Evolutionary conservation across 2,113 vertebrate genomes (phyloP).

Genomic region (Eubucco bourcierii): DNA sequence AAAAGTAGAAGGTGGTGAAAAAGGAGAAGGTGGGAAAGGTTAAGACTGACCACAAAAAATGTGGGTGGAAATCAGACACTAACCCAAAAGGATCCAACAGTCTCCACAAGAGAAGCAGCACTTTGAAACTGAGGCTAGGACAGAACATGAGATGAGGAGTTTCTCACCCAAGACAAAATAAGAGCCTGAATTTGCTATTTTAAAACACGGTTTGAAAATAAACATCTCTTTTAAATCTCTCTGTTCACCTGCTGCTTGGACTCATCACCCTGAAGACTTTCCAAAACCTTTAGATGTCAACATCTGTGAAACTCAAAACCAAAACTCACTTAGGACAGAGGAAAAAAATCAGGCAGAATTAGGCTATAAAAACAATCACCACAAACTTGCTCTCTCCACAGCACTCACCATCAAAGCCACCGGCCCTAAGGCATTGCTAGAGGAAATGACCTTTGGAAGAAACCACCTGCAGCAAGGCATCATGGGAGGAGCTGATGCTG

Average conservation of each 20-base stretch:
- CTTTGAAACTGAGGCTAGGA: not conserved
- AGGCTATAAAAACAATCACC: not conserved
- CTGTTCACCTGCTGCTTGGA: not conserved
- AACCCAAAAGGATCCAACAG: not conserved
- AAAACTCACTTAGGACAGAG: not conserved
- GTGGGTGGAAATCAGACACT: not conserved
- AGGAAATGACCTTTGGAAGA: not conserved
- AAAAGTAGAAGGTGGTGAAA: not conserved
- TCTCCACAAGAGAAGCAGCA: not conserved
- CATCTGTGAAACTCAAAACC: not conserved
- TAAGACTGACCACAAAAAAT: not conserved
- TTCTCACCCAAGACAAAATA: not conserved
- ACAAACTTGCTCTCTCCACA: rapidly evolving
- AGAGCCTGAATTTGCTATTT: not conserved
- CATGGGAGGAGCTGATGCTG: rapidly evolving
- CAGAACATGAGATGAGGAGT: rapidly evolving
- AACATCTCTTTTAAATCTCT: not conserved
- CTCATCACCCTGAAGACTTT: not conserved
- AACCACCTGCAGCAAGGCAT: not conserved
- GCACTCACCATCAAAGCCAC: not conserved
- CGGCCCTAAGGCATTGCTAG: not conserved
- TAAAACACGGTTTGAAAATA: not conserved
- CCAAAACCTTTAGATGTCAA: rapidly evolving
- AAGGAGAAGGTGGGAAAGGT: not conserved
- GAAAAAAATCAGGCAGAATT: not conserved